Conservation (phyloP, 2,888 invertebrate species). For the Diarsia brunnea region DNA sequence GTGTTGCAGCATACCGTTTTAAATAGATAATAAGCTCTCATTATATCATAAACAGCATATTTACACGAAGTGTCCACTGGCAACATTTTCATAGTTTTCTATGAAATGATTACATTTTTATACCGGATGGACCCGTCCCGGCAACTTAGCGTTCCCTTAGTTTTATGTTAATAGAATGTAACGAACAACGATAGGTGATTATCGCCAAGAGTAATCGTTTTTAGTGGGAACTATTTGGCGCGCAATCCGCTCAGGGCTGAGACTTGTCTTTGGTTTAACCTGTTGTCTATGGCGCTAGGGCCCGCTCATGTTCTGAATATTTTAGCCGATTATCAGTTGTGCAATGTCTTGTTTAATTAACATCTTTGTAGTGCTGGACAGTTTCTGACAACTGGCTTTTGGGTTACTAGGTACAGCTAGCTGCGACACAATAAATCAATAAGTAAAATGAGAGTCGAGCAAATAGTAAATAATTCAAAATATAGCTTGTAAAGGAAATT, state of each 20-base stretch:
- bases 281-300: slow-evolving; percentile 36
- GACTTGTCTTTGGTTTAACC: slow-evolving; percentile 42
- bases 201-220: slow-evolving; percentile 62
- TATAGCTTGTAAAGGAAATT: neutral
- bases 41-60: slow-evolving; percentile 59
- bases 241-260: slow-evolving; percentile 47
- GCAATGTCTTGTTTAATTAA: slow-evolving; percentile 37
- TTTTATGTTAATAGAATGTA: slow-evolving; percentile 67
- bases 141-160: slow-evolving; percentile 56
- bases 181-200: slow-evolving; percentile 64
- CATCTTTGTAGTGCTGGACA: neutral
- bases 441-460: neutral
- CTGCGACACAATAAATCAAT: neutral
- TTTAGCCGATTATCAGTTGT: slow-evolving; percentile 19
- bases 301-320: slow-evolving; percentile 24
- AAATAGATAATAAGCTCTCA: slow-evolving; percentile 53
- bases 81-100: slow-evolving; percentile 63
- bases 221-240: slow-evolving; percentile 65
- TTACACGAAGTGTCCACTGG: slow-evolving; percentile 52
- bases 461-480: neutral
- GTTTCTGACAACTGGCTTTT: neutral
- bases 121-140: slow-evolving; percentile 58
- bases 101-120: slow-evolving; percentile 67
- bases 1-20: slow-evolving; percentile 34
- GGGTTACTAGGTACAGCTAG: neutral